Conservation (phyloP, 2,888 invertebrate species). For the Temnothorax rugatulus region DNA sequence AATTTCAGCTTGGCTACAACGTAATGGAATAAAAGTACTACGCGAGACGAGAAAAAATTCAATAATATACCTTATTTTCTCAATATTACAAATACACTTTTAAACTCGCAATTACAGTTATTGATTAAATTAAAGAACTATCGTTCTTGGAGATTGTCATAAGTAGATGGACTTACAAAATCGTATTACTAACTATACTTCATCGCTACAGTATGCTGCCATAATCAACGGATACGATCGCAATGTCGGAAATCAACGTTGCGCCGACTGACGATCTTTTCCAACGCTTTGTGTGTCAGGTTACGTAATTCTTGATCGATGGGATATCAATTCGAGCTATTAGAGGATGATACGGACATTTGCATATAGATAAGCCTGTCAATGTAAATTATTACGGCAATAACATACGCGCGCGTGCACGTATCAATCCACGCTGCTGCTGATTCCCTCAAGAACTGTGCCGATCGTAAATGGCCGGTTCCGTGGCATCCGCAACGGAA, state of each 20-base stretch:
- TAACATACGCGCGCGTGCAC: constrained; percentile 63
- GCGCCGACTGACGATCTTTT: not conserved
- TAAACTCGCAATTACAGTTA: not conserved
- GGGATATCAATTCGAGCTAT: constrained; percentile 63
- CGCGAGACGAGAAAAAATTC: not conserved
- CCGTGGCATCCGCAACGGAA: constrained; percentile 23
- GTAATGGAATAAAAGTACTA: not conserved
- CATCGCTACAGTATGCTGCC: not conserved
- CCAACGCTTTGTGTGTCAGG: constrained; percentile 18
- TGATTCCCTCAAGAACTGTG: constrained; percentile 22
- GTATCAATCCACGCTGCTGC: constrained; percentile 66
- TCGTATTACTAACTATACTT: not conserved
- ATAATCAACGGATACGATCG: not conserved
- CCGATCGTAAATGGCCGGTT: not conserved
- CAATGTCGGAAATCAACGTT: constrained; percentile 5
- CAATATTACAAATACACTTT: not conserved
- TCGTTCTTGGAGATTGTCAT: not conserved
- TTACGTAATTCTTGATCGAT: constrained; percentile 71
- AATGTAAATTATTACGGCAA: constrained; percentile 70
- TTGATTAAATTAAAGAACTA: not conserved
- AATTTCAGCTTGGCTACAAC: not conserved
- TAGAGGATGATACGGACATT: constrained; percentile 62
- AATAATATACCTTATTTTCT: not conserved
- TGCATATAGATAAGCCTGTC: constrained; percentile 72
- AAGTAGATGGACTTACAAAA: not conserved